Base-by-base conservation (phyloP, 1,140 invertebrate genomes). In the Atta texana region DNA sequence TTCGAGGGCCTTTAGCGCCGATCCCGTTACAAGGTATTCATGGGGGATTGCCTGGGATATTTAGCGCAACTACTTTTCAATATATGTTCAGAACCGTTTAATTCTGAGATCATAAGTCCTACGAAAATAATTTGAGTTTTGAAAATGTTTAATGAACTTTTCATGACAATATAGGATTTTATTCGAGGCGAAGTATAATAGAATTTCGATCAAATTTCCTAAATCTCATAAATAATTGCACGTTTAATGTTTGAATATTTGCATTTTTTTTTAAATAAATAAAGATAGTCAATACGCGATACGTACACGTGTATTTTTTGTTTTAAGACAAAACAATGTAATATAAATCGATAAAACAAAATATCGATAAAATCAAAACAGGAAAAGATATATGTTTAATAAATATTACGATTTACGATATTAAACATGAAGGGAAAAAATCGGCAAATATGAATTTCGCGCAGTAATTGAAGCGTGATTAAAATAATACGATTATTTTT, bases 1-100 rank as follows among this genome's bases (percentile, higher is more conserved):
- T 92, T 93, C 92, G 88, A 91, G 94, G 93, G 94, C 94, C 93
- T 90, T 92, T 94, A 93, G 94, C 93, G 92, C 93, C 93, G 94
- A 93, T 95, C 93, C 94, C 94, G 94, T 94, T 95, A 93, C 94
- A 95, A 95, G 94, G 95, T 95, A 95, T 95, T 95, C 95, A 94
- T 94, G 93, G 94, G 92, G 94, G 92, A 94, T 94, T 95, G 93
- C 93, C 94, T 93, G 94, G 93, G 94, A 95, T 93, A 92, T 93
- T 91, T 92, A 91, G 78, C 80, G 90, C 91, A 92, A 90, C 90
- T 78, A 69, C 82, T 90, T 88, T 28, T 85, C 63, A 53, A 39
- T 87, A 85, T 21, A 39, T 61, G 5, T 80, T 66, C 28, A 66
- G 16, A 21, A 86, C 18, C 61, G n/a, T 86, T 72, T 71, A 72